A percentile compares a stretch with the other conserved stretches of the same genome.
These are phyloP conservation scores for Hippocampus zosterae DNA, from an alignment of 2,113 vertebrate genomes.

Conservation along the genomic window DNA sequence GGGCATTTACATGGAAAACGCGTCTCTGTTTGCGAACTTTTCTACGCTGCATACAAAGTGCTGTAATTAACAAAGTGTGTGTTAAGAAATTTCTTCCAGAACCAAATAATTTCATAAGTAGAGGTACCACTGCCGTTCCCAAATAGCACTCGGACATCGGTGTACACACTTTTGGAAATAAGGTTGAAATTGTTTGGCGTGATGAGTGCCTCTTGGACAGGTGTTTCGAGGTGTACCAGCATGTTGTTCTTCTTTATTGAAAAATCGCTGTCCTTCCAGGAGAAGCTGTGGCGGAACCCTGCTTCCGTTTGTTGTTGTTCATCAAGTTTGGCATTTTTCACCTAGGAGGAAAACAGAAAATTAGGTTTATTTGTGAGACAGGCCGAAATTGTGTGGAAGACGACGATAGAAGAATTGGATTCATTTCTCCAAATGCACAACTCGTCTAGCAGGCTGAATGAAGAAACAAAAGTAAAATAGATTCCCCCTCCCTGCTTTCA, in stretches of 20 bases:
- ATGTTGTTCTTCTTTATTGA: not conserved
- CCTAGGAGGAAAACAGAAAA: not conserved
- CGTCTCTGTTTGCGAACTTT: too few species aligned
- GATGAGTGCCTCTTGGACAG: constrained; percentile 3
- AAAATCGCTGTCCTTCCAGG: not conserved
- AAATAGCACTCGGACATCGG: not conserved
- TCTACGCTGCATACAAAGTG: too few species aligned
- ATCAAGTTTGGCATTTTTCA: not conserved
- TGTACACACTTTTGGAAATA: constrained; percentile 9
- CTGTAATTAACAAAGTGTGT: too few species aligned
- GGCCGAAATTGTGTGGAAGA: not conserved
- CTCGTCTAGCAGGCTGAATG: not conserved
- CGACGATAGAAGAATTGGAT: not conserved
- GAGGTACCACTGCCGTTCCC: not conserved
- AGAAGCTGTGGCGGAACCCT: not conserved
- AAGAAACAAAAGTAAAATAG: not conserved
- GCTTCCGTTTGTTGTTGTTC: not conserved
- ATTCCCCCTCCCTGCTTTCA: not conserved
- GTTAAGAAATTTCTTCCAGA: too few species aligned
- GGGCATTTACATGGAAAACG: too few species aligned
- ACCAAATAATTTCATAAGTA: not conserved
- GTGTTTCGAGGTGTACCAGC: not conserved
- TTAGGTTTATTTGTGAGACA: not conserved
- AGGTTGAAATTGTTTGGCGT: constrained; percentile 8
- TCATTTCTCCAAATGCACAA: not conserved